Evolutionary conservation across 1,140 invertebrate species (phyloP).

Genomic region (Drosophila persimilis): DNA sequence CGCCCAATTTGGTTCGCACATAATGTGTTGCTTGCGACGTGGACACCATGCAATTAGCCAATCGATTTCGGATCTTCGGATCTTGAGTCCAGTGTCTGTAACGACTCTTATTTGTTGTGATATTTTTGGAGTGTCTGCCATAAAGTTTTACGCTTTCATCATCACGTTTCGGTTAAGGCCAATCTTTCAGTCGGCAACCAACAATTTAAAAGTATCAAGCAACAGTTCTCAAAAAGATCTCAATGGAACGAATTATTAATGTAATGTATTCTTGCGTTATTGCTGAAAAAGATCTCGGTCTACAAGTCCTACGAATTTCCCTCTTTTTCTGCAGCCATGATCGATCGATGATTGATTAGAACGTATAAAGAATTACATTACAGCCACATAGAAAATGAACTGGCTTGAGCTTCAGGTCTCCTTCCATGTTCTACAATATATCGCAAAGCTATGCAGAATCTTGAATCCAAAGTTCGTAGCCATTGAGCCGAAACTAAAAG

Average conservation of each 20-base stretch:
- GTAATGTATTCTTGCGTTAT: too few relatives aligned
- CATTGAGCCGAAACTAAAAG: slow-evolving; percentile 48
- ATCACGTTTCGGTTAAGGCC: slow-evolving; percentile 33
- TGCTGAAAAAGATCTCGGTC: too few relatives aligned
- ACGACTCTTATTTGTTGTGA: slow-evolving; percentile 44
- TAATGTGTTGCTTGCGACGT: slow-evolving; percentile 61
- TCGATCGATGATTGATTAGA: too few relatives aligned
- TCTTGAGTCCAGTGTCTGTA: slow-evolving; percentile 12
- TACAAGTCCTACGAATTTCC: too few relatives aligned
- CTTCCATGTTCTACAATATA: not conserved
- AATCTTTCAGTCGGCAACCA: slow-evolving; percentile 9
- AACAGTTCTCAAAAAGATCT: slow-evolving; percentile 2
- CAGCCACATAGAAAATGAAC: slow-evolving; percentile 3
- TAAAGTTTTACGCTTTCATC: slow-evolving; percentile 42
- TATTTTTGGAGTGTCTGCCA: slow-evolving; percentile 15
- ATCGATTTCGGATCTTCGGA: slow-evolving; percentile 18
- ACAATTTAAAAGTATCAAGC: slow-evolving; percentile 20
- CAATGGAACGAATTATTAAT: not conserved
- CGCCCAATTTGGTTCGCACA: slow-evolving; percentile 34
- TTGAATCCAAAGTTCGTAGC: slow-evolving; percentile 38
- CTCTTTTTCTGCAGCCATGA: too few relatives aligned
- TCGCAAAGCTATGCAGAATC: not conserved
- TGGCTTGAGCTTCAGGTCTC: too few relatives aligned
- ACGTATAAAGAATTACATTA: slow-evolving; percentile 37
- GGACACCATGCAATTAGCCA: slow-evolving; percentile 30